phyloP scores from a whole-genome alignment of 2,888 invertebrate genomes.

The Cantharis rufa region DNA sequence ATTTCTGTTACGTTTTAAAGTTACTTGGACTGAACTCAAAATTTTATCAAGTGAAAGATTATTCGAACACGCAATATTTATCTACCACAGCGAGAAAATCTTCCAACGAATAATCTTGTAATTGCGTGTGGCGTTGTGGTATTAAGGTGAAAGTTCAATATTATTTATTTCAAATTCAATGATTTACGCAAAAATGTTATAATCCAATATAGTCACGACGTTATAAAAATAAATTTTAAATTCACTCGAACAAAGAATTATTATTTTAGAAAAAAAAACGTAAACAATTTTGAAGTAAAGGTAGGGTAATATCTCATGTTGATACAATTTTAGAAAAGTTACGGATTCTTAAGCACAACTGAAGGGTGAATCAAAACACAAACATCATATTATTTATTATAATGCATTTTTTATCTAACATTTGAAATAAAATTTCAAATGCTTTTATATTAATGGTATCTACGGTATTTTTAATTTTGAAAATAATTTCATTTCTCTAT shows the following conservation, averaged over 20 bases:
- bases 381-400: neutral
- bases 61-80: neutral
- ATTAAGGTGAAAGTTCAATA: neutral
- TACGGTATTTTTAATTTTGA: too few species aligned
- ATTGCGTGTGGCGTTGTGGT: neutral
- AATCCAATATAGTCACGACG: neutral
- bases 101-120: neutral
- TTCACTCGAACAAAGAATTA: neutral
- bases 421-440: neutral
- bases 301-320: neutral
- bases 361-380: neutral
- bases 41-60: slow-evolving; percentile 13
- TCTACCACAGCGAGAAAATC: neutral
- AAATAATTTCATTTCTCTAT: too few species aligned
- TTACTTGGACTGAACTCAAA: slow-evolving; percentile 18
- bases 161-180: neutral
- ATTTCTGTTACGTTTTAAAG: slow-evolving; percentile 14
- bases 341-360: neutral
- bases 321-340: neutral
- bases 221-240: neutral
- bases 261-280: neutral
- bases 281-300: neutral
- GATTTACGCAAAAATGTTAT: neutral
- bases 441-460: too few species aligned
- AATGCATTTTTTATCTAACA: neutral